Conservation (phyloP, 2,113 vertebrate genomes). For the Eidolon helvum region DNA sequence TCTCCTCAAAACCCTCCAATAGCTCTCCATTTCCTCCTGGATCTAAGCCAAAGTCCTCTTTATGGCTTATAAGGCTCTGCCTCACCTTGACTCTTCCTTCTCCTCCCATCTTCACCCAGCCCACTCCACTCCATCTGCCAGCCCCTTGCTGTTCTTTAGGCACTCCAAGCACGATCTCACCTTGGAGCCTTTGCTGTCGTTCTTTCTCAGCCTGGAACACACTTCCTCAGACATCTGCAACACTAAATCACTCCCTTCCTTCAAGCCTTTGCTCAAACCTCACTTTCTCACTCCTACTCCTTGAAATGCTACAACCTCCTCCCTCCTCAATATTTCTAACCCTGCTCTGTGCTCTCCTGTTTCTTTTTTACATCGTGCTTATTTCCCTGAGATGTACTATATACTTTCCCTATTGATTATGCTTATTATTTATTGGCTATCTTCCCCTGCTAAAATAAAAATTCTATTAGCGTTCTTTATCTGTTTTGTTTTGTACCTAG, state of each 20-base stretch:
- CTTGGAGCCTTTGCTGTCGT: not conserved
- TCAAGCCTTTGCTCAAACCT: not conserved
- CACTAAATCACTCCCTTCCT: not conserved
- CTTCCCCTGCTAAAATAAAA: constrained; percentile 41
- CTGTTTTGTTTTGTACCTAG: constrained; percentile 17
- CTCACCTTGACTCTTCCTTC: not conserved
- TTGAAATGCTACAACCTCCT: not conserved
- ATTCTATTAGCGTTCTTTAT: not conserved
- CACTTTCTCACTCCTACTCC: not conserved
- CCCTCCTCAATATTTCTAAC: not conserved
- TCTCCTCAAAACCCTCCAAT: not conserved
- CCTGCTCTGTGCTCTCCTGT: not conserved
- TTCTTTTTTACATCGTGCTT: not conserved
- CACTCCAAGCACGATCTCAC: too few species aligned
- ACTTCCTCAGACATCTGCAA: not conserved
- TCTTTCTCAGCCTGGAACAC: not conserved
- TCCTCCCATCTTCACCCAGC: not conserved
- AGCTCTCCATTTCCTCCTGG: not conserved
- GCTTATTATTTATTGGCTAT: constrained; percentile 29
- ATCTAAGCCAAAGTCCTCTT: not conserved
- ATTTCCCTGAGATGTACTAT: not conserved
- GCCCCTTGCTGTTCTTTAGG: not conserved
- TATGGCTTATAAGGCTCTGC: not conserved
- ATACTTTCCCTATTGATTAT: constrained; percentile 24
- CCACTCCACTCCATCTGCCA: not conserved